Conservation (phyloP, 1,140 invertebrate genomes). For the Drosophila willistoni region DNA sequence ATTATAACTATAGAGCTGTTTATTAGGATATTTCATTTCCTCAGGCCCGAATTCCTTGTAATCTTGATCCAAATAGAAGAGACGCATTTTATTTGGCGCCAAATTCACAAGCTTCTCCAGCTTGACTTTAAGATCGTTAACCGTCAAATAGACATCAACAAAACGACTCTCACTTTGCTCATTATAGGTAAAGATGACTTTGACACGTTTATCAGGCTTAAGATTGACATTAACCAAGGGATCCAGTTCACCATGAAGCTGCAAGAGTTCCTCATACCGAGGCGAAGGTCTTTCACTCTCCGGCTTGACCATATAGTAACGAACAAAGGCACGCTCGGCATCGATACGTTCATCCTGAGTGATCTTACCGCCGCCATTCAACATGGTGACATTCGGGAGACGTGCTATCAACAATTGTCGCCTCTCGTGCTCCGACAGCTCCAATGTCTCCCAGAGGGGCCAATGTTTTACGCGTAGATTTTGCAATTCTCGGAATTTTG, state of each 20-base stretch:
- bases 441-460: slow-evolving; percentile 88
- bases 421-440: slow-evolving; percentile 94
- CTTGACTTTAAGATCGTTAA: slow-evolving; percentile 90
- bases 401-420: slow-evolving; percentile 93
- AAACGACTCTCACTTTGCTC: slow-evolving; percentile 89
- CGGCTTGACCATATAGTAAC: slow-evolving; percentile 94
- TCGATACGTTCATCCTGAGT: slow-evolving; percentile 93
- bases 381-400: slow-evolving; percentile 91
- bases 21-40: slow-evolving; percentile 93
- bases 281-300: slow-evolving; percentile 89
- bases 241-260: slow-evolving; percentile 93
- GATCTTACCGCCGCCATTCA: slow-evolving; percentile 95
- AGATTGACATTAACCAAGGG: slow-evolving; percentile 93
- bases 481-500: slow-evolving; percentile 91
- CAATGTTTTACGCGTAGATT: slow-evolving; percentile 91
- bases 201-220: slow-evolving; percentile 92
- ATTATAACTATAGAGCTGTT: slow-evolving; percentile 95
- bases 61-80: slow-evolving; percentile 93
- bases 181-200: slow-evolving; percentile 91
- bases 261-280: slow-evolving; percentile 91
- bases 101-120: slow-evolving; percentile 91
- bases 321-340: slow-evolving; percentile 96
- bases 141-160: slow-evolving; percentile 90
- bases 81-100: slow-evolving; percentile 91
- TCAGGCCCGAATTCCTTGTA: slow-evolving; percentile 90